A percentile compares a stretch with the other conserved stretches of the same genome.
Conservation (phyloP, 2,113 vertebrate species). For the Varanus komodoensis region DNA sequence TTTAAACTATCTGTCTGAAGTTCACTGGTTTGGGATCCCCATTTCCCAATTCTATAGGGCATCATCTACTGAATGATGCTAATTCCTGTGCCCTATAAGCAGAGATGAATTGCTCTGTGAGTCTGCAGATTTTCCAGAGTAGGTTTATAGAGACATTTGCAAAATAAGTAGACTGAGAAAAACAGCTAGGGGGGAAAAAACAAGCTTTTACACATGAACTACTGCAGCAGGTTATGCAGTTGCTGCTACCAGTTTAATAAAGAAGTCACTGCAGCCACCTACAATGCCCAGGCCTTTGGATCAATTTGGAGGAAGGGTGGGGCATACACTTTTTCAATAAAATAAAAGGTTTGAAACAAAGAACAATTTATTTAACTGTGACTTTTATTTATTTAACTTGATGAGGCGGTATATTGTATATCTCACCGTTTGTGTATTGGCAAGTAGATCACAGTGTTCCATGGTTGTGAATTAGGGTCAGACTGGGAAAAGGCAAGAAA, state of each 20-base stretch:
- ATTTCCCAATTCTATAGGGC: not conserved
- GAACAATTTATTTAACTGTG: not conserved
- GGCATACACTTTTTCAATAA: not conserved
- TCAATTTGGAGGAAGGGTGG: not conserved
- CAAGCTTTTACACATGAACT: not conserved
- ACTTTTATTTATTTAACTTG: not conserved
- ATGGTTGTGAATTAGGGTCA: not conserved
- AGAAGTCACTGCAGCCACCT: not conserved
- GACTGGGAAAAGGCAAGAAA: not conserved
- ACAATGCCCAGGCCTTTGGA: not conserved
- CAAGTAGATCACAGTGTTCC: not conserved
- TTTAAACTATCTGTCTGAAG: not conserved
- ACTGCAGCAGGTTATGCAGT: not conserved
- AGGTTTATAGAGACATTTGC: not conserved
- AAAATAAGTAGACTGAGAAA: not conserved
- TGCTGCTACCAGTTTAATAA: not conserved
- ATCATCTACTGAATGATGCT: not conserved
- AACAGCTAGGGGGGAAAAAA: not conserved
- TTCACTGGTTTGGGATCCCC: not conserved
- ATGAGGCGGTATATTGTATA: not conserved
- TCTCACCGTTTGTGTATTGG: not conserved
- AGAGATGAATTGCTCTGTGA: not conserved
- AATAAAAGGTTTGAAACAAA: not conserved
- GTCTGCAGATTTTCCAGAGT: not conserved
- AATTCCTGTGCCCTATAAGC: not conserved